Conservation (phyloP, 2,888 invertebrate genomes). For the Eupithecia subfuscata region DNA sequence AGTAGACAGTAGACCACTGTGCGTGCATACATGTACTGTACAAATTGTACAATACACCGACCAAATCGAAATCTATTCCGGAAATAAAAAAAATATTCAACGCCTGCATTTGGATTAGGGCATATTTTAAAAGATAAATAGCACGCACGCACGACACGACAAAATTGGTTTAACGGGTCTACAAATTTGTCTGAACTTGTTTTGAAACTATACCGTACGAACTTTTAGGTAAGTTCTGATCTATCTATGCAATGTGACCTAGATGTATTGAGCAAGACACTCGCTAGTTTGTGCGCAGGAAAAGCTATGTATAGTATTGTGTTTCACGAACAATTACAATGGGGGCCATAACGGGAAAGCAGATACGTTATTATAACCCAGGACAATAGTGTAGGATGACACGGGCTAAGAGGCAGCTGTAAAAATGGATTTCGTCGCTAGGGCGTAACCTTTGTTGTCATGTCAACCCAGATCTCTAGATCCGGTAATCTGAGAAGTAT, state of each 20-base stretch:
- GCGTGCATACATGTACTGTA: not conserved
- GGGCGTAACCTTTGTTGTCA: conserved; percentile 17
- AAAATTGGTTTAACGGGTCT: not conserved
- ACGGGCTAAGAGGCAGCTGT: conserved; percentile 21
- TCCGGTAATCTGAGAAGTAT: not conserved
- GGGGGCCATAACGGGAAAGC: conserved; percentile 39
- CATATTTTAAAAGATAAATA: not conserved
- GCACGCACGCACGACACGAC: not conserved
- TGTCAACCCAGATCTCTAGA: conserved; percentile 1
- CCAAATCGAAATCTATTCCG: not conserved
- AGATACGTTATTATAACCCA: conserved; percentile 38
- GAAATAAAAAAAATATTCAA: not conserved
- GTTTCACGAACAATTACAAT: conserved; percentile 38
- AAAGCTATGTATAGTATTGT: conserved; percentile 32
- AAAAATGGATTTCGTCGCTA: conserved; percentile 15
- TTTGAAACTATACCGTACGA: not conserved
- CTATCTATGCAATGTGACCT: not conserved
- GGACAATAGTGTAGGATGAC: conserved; percentile 45
- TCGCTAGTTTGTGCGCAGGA: conserved; percentile 12
- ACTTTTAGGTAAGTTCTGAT: not conserved
- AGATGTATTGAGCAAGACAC: conserved; percentile 6
- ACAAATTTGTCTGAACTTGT: not conserved
- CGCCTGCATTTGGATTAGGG: not conserved
- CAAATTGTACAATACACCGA: not conserved
- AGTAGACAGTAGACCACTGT: not conserved